Evolutionary conservation across 2,797 vertebrate genomes (phyloP), one percentile per base, ranked within the genome.

Genomic region (Anableps anableps): DNA sequence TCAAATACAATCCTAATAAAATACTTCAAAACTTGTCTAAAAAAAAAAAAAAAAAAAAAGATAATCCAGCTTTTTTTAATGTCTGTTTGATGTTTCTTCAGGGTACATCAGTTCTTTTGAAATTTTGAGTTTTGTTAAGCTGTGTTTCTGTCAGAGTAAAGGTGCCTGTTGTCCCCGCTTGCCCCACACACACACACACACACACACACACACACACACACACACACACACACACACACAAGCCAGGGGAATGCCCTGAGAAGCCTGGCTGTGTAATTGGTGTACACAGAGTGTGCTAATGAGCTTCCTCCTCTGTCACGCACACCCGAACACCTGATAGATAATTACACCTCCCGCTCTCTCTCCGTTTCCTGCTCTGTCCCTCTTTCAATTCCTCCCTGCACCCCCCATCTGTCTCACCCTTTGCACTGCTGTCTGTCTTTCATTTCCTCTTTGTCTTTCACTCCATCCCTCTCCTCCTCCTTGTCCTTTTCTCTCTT

Each of bases 221-320:
- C 53, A 55, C 55, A 19, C 29, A 50, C 45, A 50, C 79, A 79
- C 53, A 23, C 66, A 36, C 74, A 85, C 81, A 86, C 92, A 88
- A 85, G 89, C 91, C 93, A 85, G 88, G 91, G 93, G 92, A 94
- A 94, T 95, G 92, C 92, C 93, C 92, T 80, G 89, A 94, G 93
- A 95, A 88, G 92, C 88, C 92, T 90, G 90, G 76, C 93, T 93
- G 92, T 95, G 94, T 95, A 94, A 94, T 95, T 94, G 93, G 93
- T 95, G 94, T 94, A 95, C 95, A 95, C 94, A 94, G 90, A 93
- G 91, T 93, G 94, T 93, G 94, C 93, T 95, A 94, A 96, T 95
- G 93, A 95, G 94, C 94, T 95, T 95, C 95, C 94, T 95, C 91
- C 89, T 95, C 94, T 93, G 93, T 95, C 95, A 95, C 94, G 94